Conservation (phyloP, 2,888 invertebrate genomes). For the Campoplex nolae region DNA sequence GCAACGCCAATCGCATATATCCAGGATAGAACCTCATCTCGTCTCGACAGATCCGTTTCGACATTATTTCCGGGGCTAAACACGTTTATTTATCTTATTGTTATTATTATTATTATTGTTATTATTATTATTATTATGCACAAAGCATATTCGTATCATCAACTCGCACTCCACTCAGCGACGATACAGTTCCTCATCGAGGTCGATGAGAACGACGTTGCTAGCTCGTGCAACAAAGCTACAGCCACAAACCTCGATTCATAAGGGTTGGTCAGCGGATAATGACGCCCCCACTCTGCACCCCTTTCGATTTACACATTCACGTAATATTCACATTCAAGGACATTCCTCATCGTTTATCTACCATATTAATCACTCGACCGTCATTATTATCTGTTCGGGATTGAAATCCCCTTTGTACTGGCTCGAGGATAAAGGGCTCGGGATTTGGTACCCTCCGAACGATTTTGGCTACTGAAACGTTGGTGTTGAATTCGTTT, state of each 20-base stretch:
- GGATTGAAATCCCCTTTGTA: not conserved
- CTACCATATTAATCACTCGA: too few relatives aligned
- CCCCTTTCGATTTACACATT: not conserved
- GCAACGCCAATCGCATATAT: slow-evolving; percentile 13
- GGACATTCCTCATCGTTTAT: not conserved
- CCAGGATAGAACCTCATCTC: not conserved
- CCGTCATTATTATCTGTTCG: not conserved
- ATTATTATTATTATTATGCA: not conserved
- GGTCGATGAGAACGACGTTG: slow-evolving; percentile 32
- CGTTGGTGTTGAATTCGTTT: not conserved
- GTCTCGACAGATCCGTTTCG: not conserved
- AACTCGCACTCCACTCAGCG: not conserved
- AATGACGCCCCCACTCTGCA: not conserved
- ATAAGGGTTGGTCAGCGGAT: slow-evolving; percentile 53
- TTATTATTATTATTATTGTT: not conserved
- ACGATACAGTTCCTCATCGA: slow-evolving; percentile 14
- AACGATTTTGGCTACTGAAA: not conserved
- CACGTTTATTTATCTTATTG: not conserved
- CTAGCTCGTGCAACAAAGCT: not conserved
- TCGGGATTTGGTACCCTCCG: not conserved
- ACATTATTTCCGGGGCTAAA: slow-evolving; percentile 18
- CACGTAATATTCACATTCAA: not conserved
- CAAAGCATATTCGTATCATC: not conserved
- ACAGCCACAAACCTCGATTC: not conserved
- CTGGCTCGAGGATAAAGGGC: not conserved